These are phyloP conservation scores for Reinhardtius hippoglossoides DNA, from an alignment of 2,113 vertebrate species.

Conservation along the genomic window DNA sequence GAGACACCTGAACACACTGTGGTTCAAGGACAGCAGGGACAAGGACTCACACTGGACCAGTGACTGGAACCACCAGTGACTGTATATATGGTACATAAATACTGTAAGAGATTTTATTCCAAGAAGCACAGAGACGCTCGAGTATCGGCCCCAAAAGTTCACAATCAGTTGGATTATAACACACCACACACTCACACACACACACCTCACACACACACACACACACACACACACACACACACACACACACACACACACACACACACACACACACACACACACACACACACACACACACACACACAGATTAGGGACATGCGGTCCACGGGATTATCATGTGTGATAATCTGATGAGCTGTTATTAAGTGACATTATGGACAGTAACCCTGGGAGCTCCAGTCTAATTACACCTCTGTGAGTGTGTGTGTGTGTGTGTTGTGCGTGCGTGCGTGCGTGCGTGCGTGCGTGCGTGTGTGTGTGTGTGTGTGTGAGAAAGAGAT, in stretches of 20 bases:
- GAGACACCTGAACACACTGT: not conserved
- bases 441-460: not conserved
- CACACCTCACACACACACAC: not conserved
- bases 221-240: not conserved
- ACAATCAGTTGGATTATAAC: not conserved
- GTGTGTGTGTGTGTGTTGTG: not conserved
- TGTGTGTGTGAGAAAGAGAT: too few species aligned
- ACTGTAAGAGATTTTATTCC: too few species aligned
- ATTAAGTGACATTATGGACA: not conserved
- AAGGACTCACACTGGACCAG: not conserved
- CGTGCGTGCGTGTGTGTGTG: not conserved
- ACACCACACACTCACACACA: not conserved
- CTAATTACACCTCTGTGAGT: not conserved
- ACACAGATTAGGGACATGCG: conserved; percentile 17
- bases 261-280: not conserved
- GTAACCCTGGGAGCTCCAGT: not conserved
- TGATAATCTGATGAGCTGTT: conserved; percentile 27
- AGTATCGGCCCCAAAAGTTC: too few species aligned
- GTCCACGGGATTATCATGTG: conserved; percentile 45
- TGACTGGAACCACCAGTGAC: too few species aligned
- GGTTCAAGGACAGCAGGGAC: not conserved
- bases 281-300: not conserved
- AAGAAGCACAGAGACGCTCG: too few species aligned
- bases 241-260: not conserved
- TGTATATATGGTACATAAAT: too few species aligned